Evolutionary conservation across 1,140 invertebrate species (phyloP).

Genomic region (Phenacoccus solenopsis): DNA sequence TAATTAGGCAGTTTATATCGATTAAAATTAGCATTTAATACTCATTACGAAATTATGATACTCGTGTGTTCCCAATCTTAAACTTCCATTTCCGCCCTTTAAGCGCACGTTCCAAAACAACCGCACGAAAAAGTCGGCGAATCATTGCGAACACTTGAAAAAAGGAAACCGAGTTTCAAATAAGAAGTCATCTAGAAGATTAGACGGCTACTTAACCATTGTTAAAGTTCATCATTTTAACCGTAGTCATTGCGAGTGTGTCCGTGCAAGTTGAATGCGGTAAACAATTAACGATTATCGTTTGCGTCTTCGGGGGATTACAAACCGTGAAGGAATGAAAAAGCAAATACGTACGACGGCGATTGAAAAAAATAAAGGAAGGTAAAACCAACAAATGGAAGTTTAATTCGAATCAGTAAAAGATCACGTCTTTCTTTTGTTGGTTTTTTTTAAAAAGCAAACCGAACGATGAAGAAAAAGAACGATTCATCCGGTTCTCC

Average conservation of each 20-base stretch:
- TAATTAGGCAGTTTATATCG: no score
- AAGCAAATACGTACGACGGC: background rate
- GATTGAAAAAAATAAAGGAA: background rate
- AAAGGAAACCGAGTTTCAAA: background rate
- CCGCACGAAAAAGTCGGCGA: no score
- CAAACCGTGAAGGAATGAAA: slow-evolving; percentile 7
- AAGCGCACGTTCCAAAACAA: no score
- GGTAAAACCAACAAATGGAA: slow-evolving; percentile 12
- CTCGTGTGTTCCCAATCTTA: no score
- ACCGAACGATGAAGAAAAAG: background rate
- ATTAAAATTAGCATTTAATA: no score
- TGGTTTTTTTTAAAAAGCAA: slow-evolving; percentile 11
- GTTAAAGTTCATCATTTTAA: background rate
- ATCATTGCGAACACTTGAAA: background rate
- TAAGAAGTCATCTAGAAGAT: background rate
- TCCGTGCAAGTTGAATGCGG: background rate
- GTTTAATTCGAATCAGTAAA: slow-evolving; percentile 15
- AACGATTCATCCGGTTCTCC: background rate
- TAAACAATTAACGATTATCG: slow-evolving; percentile 7
- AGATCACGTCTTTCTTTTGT: slow-evolving; percentile 14
- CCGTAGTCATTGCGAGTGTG: background rate
- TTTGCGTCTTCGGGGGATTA: background rate
- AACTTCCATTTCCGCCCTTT: no score
- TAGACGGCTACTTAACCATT: background rate
- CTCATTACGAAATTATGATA: no score